Conservation (phyloP, 2,797 vertebrate species). For the Sternarchorhynchus goeldii region DNA sequence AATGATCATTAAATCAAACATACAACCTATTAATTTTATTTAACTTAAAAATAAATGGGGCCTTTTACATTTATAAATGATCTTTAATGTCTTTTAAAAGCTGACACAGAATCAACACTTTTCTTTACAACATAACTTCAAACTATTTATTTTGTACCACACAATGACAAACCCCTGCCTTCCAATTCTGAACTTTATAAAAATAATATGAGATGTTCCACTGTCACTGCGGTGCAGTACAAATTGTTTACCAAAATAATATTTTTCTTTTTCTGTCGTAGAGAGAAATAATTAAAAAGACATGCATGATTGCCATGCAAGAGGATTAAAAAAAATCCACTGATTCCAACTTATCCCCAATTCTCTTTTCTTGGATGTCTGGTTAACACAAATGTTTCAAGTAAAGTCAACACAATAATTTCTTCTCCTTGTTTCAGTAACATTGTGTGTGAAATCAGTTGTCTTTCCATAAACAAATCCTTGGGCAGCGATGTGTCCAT, state of each 20-base stretch:
- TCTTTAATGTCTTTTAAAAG: constrained; percentile 63
- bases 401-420: constrained; percentile 38
- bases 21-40: not conserved
- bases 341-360: constrained; percentile 53
- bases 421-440: constrained; percentile 55
- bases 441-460: constrained; percentile 57
- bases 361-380: constrained; percentile 55
- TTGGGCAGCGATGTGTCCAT: constrained; percentile 26
- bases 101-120: constrained; percentile 58
- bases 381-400: constrained; percentile 48
- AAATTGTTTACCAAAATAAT: constrained; percentile 85
- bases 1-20: not conserved
- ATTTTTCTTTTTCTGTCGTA: constrained; percentile 64
- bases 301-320: constrained; percentile 79
- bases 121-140: constrained; percentile 51
- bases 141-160: constrained; percentile 57
- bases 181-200: constrained; percentile 78
- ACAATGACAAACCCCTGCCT: constrained; percentile 67
- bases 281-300: constrained; percentile 78
- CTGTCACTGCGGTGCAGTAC: constrained; percentile 78
- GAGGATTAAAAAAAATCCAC: constrained; percentile 70
- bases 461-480: constrained; percentile 47
- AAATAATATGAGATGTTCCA: constrained; percentile 82
- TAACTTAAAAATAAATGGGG: not conserved
- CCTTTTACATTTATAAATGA: constrained; percentile 53